Conservation (phyloP, 2,888 invertebrate species). For the Cephus sareptanus region DNA sequence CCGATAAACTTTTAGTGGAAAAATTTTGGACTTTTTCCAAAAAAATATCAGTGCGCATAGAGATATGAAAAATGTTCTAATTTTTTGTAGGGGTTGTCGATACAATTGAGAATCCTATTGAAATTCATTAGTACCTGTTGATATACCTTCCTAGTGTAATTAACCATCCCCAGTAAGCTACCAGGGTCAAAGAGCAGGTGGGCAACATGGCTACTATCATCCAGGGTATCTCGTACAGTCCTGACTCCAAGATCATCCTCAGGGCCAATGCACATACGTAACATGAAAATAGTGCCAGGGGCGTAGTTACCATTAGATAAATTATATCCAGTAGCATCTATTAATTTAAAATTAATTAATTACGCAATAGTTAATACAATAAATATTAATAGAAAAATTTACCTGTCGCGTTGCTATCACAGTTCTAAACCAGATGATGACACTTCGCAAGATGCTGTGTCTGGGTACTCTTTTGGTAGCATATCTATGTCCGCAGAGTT, state of each 20-base stretch:
- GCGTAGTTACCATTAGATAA: constrained; percentile 59
- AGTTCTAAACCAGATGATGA: constrained; percentile 56
- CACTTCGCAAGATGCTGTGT: constrained; percentile 50
- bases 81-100: background rate
- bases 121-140: constrained; percentile 30
- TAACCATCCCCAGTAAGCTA: constrained; percentile 63
- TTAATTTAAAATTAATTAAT: constrained; percentile 3
- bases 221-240: constrained; percentile 59
- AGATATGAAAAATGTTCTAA: background rate
- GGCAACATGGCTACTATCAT: constrained; percentile 60
- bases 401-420: constrained; percentile 60
- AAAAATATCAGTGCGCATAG: background rate
- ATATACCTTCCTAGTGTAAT: constrained; percentile 59
- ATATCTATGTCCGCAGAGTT: constrained; percentile 69
- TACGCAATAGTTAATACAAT: background rate
- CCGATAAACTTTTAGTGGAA: background rate
- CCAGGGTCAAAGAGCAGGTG: constrained; percentile 57
- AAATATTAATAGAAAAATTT: background rate
- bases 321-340: constrained; percentile 60
- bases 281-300: constrained; percentile 58
- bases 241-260: constrained; percentile 51
- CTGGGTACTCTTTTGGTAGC: constrained; percentile 59
- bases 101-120: background rate
- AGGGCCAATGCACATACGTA: constrained; percentile 58
- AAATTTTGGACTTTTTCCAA: background rate